Evolutionary conservation across 1,140 invertebrate species (phyloP), one percentile per base, ranked within the genome.

Genomic region (Berghia stephanieae): DNA sequence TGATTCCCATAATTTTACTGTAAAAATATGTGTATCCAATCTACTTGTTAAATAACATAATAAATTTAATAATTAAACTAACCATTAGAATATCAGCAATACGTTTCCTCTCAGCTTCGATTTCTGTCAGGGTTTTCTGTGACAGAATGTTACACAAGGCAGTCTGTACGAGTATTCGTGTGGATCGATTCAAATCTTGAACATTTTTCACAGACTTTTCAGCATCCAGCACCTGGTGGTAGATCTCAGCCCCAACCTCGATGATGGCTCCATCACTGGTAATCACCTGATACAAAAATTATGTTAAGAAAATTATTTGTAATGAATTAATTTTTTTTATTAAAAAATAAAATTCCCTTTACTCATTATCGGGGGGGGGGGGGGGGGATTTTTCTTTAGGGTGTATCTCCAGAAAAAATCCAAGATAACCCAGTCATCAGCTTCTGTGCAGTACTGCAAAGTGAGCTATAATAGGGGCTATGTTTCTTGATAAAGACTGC

Each of bases 191-290:
- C 36, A 86, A 75, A 44, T 88, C 83, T 77, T 86, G 83, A 18
- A 87, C 79, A 79, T 80, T 80, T 10, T 80, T 84, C 3, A 88
- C 79, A 36, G 84, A 86, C 44, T 81, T 79, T 24, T 82, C 80
- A 10, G 81, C 83, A 66, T 84, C 79, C 0, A 66, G 60, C 18
- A 88, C 82, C 44, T 80, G 81, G 60, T 82, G 84, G 73, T 84
- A 84, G 46, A 88, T 82, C 57, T 88, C 85, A n/a, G 86, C 86
- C 24, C 87, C 87, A 24, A 87, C 80, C 77, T 88, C 87, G 42
- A 88, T 84, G 21, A 84, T 82, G 18, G 81, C 85, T 44, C 82
- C 70, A 76, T 88, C 87, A 31, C 49, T 63, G 21, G 85, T 86
- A 31, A 88, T 80, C 43, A 88, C 55, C 86, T 87, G 69, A 24